phyloP scores from a whole-genome alignment of 2,797 vertebrate genomes.

The Coilia nasus region DNA sequence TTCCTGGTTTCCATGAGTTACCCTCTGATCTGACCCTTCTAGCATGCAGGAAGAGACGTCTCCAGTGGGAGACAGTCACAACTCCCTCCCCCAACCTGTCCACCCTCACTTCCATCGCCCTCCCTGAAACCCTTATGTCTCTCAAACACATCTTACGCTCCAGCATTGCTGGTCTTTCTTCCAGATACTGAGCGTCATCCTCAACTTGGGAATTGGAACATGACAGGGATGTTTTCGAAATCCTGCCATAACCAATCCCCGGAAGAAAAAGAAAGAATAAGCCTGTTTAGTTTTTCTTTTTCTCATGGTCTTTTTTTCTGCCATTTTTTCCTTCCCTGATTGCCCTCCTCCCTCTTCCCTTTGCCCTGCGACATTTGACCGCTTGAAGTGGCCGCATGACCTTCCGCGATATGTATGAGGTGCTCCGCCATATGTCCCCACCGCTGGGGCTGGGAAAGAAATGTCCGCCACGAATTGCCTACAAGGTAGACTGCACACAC shows the following conservation, averaged over 20 bases:
- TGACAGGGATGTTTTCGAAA: constrained; percentile 35
- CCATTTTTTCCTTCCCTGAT: constrained; percentile 53
- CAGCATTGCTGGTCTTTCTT: constrained; percentile 42
- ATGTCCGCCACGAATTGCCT: constrained; percentile 95
- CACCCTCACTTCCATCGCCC: constrained; percentile 42
- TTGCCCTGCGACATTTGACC: constrained; percentile 40
- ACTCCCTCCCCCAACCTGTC: constrained; percentile 51
- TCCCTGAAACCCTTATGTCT: constrained; percentile 48
- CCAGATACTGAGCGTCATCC: constrained; percentile 45
- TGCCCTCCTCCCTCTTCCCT: constrained; percentile 43
- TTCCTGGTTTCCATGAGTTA: constrained; percentile 63
- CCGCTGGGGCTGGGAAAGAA: constrained; percentile 99
- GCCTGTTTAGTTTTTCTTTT: constrained; percentile 42
- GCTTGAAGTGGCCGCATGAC: constrained; percentile 89
- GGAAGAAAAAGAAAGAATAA: constrained; percentile 20
- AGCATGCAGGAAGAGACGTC: constrained; percentile 63
- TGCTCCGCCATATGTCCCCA: constrained; percentile 99
- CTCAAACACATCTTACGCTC: constrained; percentile 42
- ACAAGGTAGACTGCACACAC: constrained; percentile 87
- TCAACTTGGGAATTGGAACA: constrained; percentile 38
- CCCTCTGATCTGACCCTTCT: constrained; percentile 60
- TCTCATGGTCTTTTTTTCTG: constrained; percentile 45
- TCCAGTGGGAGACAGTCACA: constrained; percentile 35
- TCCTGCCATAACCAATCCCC: constrained; percentile 9
- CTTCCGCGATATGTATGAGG: constrained; percentile 98